Evolutionary conservation across 2,888 invertebrate species (phyloP), one percentile per base, ranked within the genome.

Genomic region (Cremastobaeus sp.): DNA sequence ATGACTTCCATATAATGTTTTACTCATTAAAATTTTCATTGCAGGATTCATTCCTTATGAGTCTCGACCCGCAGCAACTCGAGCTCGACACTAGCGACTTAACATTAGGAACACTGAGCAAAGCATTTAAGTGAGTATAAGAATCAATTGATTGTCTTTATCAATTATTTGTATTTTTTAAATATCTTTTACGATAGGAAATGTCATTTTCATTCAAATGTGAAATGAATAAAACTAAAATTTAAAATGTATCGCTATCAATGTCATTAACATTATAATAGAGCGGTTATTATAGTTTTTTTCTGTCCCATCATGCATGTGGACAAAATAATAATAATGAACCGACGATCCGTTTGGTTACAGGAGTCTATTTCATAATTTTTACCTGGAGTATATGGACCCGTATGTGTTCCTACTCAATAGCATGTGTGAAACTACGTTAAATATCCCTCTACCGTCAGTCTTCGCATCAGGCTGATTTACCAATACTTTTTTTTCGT

Each of bases 71-170:
- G 32, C 93, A 94, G 82, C 94, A 95, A 86, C 89, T 97, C 80
- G 94, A 96, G 87, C 95, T 96, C 81, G 95, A 95, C 87, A 95
- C 95, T 65, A 95, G 93, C 87, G 96, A 96, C 88, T 92, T 96
- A 73, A 93, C 93, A 82, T 92, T 94, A 83, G 95, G 95, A 83
- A 95, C 96, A 66, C 90, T 97, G 78, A 95, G 95, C 80, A 96
- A 96, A 90, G 97, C 96, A 77, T 94, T 96, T 85, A 96, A 95
- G 90, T 90, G 83, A 89, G 89, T 88, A 11, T 3, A 32, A n/a
- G n/a, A 62, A 32, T 11, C 17, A 2, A 12, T 48, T 30, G 30
- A 30, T 28, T 15, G 2, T 15, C n/a, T 43, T 34, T 35, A 35
- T 14, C n/a, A n/a, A n/a, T n/a, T n/a, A n/a, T n/a, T n/a, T n/a